These are phyloP conservation scores for Microtus oregoni DNA, from an alignment of 2,113 vertebrate species.

Conservation along the genomic window DNA sequence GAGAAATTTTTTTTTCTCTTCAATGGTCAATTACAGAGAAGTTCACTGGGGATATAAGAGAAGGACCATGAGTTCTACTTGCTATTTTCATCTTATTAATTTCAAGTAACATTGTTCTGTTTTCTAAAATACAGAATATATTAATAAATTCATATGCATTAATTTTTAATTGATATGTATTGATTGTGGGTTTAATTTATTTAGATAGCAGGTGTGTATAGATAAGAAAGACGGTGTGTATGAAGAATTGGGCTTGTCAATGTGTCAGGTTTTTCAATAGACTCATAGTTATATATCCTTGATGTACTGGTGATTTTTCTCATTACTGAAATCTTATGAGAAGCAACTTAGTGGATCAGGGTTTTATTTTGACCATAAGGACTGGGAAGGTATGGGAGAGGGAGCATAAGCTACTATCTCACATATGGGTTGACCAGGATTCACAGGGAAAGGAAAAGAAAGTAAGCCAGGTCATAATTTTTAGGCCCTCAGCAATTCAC, in stretches of 20 bases:
- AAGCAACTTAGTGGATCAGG: background rate
- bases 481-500: background rate
- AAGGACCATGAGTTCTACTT: background rate
- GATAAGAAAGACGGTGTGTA: background rate
- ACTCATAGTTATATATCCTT: background rate
- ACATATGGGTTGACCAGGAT: background rate
- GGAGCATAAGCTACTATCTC: too few species aligned
- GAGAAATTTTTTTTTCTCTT: conserved; percentile 48
- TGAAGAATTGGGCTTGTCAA: background rate
- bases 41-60: background rate
- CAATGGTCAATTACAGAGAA: background rate
- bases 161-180: background rate
- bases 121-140: background rate
- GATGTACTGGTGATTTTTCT: background rate
- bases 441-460: background rate
- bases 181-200: background rate
- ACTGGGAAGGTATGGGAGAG: background rate
- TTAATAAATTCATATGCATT: background rate
- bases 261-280: background rate
- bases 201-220: background rate
- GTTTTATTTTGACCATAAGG: background rate
- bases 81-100: background rate
- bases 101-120: conserved; percentile 1
- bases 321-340: background rate
- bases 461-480: background rate